Evolutionary conservation across 2,113 vertebrate species (phyloP).

Genomic region (Speoplatyrhinus poulsoni): DNA sequence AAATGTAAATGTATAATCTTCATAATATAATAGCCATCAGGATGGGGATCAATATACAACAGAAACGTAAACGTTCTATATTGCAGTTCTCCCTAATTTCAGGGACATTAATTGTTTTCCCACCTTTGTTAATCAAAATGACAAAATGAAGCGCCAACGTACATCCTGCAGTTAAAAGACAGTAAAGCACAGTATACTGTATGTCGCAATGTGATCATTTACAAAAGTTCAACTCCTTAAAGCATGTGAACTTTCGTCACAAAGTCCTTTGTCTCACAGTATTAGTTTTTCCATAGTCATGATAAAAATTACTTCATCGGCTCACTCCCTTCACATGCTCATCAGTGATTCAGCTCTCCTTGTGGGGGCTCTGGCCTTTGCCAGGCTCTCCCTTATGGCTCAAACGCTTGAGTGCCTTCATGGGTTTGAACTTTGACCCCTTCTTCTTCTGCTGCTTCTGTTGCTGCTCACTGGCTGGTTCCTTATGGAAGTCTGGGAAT

Average conservation of each 20-base stretch:
- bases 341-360: slow-evolving; percentile 78
- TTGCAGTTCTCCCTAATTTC: neutral
- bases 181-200: slow-evolving; percentile 9
- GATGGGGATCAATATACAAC: neutral
- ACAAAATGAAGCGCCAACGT: neutral
- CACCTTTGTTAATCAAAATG: slow-evolving; percentile 1
- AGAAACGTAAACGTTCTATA: neutral
- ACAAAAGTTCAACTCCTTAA: no score
- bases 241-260: neutral
- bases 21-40: slow-evolving; percentile 2
- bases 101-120: neutral
- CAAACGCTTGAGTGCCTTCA: slow-evolving; percentile 91
- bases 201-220: no score
- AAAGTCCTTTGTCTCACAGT: neutral
- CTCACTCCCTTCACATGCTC: neutral
- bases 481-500: slow-evolving; percentile 88
- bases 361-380: slow-evolving; percentile 80
- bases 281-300: neutral
- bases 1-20: neutral
- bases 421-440: slow-evolving; percentile 90
- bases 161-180: neutral
- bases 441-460: slow-evolving; percentile 85
- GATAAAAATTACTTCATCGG: slow-evolving; percentile 18
- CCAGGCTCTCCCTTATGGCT: slow-evolving; percentile 84
- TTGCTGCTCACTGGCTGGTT: slow-evolving; percentile 70